These are phyloP conservation scores for Tursiops truncatus DNA, from an alignment of 2,113 vertebrate species.

Conservation along the genomic window DNA sequence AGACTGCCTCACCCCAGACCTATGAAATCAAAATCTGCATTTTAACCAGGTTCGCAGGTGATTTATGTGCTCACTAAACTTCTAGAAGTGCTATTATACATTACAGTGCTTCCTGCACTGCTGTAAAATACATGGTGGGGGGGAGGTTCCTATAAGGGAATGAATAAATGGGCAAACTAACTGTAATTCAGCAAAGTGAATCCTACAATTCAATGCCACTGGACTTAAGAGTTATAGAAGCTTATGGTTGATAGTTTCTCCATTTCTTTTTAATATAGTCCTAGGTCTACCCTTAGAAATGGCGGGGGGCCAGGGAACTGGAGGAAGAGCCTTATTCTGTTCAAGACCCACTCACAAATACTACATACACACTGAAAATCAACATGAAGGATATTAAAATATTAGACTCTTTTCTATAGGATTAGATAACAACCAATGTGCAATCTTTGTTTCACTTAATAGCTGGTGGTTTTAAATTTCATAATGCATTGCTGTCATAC, in stretches of 20 bases:
- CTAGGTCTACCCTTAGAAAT: background rate
- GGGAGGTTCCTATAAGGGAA: background rate
- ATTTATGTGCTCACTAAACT: background rate
- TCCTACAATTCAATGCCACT: background rate
- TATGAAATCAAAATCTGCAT: background rate
- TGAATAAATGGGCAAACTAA: background rate
- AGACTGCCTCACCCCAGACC: background rate
- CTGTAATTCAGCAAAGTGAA: slow-evolving; percentile 11
- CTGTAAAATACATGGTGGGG: background rate
- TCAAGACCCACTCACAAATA: background rate
- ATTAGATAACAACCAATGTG: background rate
- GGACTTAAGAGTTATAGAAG: background rate
- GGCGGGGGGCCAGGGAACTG: background rate
- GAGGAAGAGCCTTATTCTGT: slow-evolving; percentile 14
- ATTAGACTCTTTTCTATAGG: background rate
- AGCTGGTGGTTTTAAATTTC: slow-evolving; percentile 34
- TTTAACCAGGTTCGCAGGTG: background rate
- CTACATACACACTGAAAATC: slow-evolving; percentile 1
- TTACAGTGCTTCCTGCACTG: background rate
- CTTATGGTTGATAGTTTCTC: background rate
- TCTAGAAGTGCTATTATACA: background rate
- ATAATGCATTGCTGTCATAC: background rate
- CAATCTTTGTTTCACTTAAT: slow-evolving; percentile 28
- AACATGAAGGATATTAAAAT: slow-evolving; percentile 44
- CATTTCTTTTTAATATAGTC: background rate